Evolutionary conservation across 2,797 vertebrate genomes (phyloP).

Genomic region (Gallinago solitaria): DNA sequence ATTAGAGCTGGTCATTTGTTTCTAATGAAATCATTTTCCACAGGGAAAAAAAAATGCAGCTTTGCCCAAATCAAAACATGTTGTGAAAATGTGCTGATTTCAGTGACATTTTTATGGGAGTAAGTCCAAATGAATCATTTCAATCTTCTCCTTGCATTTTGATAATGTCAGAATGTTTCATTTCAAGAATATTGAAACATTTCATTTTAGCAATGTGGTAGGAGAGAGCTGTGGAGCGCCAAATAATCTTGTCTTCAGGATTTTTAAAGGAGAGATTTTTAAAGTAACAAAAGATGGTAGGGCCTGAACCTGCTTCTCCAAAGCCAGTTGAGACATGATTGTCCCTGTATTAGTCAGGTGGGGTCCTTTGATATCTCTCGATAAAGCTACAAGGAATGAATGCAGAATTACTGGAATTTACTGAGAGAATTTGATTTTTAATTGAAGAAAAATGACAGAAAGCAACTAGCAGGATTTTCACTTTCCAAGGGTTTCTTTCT

Average conservation of each 20-base stretch:
- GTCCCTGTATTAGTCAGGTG: background rate
- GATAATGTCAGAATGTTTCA: slow-evolving; percentile 59
- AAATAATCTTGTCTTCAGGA: background rate
- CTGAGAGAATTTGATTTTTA: background rate
- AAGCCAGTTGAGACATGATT: background rate
- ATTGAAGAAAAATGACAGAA: background rate
- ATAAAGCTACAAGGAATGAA: background rate
- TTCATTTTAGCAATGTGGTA: slow-evolving; percentile 12
- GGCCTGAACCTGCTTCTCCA: background rate
- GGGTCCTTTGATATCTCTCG: background rate
- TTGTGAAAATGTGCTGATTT: slow-evolving; percentile 51
- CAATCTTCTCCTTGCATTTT: slow-evolving; percentile 45
- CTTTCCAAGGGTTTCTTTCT: background rate
- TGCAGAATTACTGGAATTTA: background rate
- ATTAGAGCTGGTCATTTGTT: slow-evolving; percentile 55
- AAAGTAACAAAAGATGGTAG: background rate
- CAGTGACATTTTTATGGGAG: slow-evolving; percentile 48
- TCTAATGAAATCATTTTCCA: slow-evolving; percentile 34
- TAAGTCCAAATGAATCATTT: slow-evolving; percentile 59
- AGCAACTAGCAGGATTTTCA: background rate
- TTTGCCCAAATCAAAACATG: slow-evolving; percentile 16
- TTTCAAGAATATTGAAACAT: slow-evolving; percentile 52
- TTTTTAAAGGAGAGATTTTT: background rate
- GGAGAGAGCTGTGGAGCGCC: background rate
- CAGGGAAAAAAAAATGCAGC: accelerated